Conservation (phyloP, 2,797 vertebrate genomes). For the Buphagus erythrorhynchus region DNA sequence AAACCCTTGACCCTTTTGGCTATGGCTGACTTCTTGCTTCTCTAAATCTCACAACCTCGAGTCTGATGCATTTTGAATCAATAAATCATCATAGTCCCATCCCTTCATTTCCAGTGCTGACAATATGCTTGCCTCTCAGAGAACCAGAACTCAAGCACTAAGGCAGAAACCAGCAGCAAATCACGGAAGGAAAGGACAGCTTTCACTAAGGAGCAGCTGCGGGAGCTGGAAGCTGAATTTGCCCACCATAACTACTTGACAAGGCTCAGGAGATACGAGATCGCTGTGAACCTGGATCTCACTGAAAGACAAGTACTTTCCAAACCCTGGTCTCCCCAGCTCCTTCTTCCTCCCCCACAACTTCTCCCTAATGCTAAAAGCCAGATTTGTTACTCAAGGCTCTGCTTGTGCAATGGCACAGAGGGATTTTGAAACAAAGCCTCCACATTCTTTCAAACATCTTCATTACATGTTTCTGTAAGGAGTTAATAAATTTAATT, state of each 20-base stretch:
- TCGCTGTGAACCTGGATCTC: conserved; percentile 97
- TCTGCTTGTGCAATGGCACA: neutral
- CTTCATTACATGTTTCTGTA: neutral
- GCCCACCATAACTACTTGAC: conserved; percentile 98
- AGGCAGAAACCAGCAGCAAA: conserved; percentile 87
- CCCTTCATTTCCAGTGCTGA: no score
- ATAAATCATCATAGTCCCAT: no score
- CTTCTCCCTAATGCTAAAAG: neutral
- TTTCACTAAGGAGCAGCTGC: conserved; percentile 96
- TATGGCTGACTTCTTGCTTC: no score
- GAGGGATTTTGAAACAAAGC: neutral
- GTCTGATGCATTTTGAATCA: no score
- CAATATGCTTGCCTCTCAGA: conserved; percentile 75
- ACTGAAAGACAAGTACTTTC: conserved; percentile 92
- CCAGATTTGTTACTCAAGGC: neutral
- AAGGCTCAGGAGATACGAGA: conserved; percentile 96
- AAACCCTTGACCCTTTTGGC: no score
- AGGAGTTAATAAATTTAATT: neutral
- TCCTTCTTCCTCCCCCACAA: neutral
- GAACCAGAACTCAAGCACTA: conserved; percentile 80
- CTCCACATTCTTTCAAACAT: neutral
- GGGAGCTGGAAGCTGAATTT: conserved; percentile 95
- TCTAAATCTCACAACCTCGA: no score
- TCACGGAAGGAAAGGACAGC: conserved; percentile 94
- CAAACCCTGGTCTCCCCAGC: neutral